Conservation (phyloP, 1,140 invertebrate genomes). For the Brachionus sp. region DNA sequence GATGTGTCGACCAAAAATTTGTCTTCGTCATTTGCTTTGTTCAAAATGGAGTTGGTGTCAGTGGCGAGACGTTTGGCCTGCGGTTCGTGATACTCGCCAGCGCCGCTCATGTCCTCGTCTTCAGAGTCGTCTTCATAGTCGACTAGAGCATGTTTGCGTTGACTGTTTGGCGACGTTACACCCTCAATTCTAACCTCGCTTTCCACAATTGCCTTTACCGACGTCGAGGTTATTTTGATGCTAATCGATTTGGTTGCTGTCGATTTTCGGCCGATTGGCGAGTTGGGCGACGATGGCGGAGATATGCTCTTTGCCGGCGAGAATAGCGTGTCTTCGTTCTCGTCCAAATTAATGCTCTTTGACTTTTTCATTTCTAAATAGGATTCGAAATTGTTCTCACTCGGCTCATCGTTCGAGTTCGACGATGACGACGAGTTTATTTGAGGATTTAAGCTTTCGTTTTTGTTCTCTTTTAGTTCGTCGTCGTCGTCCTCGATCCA, state of each 20-base stretch:
- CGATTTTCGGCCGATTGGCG: background rate
- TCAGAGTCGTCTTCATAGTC: slow-evolving; percentile 28
- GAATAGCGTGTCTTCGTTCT: slow-evolving; percentile 26
- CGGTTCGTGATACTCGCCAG: background rate
- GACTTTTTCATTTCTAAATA: slow-evolving; percentile 29
- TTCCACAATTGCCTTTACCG: background rate
- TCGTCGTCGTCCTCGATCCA: slow-evolving; percentile 47
- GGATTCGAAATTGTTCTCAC: background rate
- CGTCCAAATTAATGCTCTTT: background rate
- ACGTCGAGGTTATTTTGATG: background rate
- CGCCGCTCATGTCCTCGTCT: background rate
- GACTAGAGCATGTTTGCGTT: slow-evolving; percentile 5
- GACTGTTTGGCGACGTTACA: background rate
- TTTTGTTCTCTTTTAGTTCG: background rate
- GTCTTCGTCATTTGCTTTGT: background rate
- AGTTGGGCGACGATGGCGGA: background rate
- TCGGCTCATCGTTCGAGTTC: background rate
- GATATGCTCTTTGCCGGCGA: background rate
- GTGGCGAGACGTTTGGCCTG: background rate
- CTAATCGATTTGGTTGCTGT: background rate
- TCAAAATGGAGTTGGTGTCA: background rate
- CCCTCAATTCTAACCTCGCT: background rate
- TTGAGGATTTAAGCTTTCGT: background rate
- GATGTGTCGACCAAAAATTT: background rate
- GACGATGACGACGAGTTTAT: background rate